phyloP scores from a whole-genome alignment of 2,797 vertebrate genomes.

The Alcedo atthis region DNA sequence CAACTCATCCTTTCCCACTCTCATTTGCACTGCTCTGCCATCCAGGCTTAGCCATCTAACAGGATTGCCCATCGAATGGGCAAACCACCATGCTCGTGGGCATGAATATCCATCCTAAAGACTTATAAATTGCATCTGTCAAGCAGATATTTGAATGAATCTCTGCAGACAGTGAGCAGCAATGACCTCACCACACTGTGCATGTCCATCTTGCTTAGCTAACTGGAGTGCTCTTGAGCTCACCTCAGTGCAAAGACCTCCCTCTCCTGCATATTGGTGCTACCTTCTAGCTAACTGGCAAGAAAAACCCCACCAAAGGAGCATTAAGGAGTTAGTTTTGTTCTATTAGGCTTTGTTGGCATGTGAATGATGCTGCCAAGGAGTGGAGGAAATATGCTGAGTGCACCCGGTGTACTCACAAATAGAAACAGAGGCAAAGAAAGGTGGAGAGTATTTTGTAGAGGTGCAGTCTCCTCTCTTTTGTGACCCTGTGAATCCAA shows the following conservation, averaged over 20 bases:
- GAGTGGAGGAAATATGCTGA: background rate
- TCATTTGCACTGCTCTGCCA: background rate
- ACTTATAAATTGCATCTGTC: background rate
- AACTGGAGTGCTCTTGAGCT: background rate
- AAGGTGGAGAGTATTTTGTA: background rate
- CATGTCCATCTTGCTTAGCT: fast-evolving
- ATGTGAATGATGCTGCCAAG: background rate
- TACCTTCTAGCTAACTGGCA: background rate
- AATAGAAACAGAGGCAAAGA: background rate
- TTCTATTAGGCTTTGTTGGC: background rate
- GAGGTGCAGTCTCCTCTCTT: background rate
- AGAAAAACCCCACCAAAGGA: background rate
- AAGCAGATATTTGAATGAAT: background rate
- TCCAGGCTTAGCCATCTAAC: background rate
- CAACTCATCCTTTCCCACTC: background rate
- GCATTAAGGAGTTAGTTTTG: background rate
- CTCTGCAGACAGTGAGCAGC: background rate
- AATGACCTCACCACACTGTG: background rate
- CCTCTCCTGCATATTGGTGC: background rate
- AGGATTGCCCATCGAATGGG: fast-evolving
- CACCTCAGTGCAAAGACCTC: background rate
- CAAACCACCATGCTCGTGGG: background rate
- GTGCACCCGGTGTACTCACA: background rate
- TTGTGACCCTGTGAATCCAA: background rate
- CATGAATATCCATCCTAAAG: background rate